Conservation (phyloP, 2,888 invertebrate species). For the Bellardia bayeri region DNA sequence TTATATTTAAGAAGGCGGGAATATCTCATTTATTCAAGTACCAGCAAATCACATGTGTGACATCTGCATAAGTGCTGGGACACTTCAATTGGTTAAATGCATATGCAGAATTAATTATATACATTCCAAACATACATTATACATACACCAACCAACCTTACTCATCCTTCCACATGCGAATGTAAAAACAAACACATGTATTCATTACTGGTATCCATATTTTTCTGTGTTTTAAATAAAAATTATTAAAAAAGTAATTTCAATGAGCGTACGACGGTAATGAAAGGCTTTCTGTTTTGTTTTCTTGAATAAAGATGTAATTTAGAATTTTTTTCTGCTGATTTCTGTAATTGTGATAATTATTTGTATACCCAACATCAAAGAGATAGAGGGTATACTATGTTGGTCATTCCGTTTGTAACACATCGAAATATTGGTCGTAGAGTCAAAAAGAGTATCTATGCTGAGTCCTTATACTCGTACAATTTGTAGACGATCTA, state of each 20-base stretch:
- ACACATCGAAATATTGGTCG: too few relatives aligned
- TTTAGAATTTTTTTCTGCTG: slow-evolving; percentile 42
- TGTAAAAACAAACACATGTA: neutral
- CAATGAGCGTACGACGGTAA: slow-evolving; percentile 36
- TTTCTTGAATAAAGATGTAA: slow-evolving; percentile 41
- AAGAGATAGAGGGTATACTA: too few relatives aligned
- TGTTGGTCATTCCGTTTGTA: too few relatives aligned
- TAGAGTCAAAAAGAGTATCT: too few relatives aligned
- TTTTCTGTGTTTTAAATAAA: neutral
- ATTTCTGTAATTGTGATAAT: slow-evolving; percentile 1
- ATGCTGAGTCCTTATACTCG: too few relatives aligned
- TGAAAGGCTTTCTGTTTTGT: slow-evolving; percentile 54
- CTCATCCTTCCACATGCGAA: neutral
- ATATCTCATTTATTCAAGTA: slow-evolving; percentile 77
- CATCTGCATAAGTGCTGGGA: slow-evolving; percentile 71
- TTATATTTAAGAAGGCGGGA: slow-evolving; percentile 57
- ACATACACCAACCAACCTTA: neutral
- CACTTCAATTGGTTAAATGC: slow-evolving; percentile 73
- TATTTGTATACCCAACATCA: neutral
- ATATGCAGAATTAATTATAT: slow-evolving; percentile 72
- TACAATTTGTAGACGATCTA: too few relatives aligned
- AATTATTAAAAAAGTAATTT: slow-evolving; percentile 15
- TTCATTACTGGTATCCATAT: slow-evolving; percentile 4
- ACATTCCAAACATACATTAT: slow-evolving; percentile 50
- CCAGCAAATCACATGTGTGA: slow-evolving; percentile 75